These are phyloP conservation scores for Synergus gifuensis DNA, from an alignment of 2,888 invertebrate genomes.

Conservation along the genomic window DNA sequence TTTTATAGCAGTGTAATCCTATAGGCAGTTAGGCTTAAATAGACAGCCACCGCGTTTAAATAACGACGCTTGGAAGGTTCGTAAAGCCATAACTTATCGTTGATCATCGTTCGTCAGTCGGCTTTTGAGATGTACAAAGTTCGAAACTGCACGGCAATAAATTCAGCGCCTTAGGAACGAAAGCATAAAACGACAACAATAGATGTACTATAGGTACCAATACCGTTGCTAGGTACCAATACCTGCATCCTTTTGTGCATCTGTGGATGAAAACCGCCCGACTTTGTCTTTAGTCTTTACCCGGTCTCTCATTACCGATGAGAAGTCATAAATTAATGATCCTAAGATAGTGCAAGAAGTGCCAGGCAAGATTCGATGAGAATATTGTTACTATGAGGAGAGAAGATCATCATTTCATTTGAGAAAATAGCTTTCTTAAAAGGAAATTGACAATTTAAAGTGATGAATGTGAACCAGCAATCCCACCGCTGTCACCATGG, in stretches of 20 bases:
- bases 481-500: too few species aligned
- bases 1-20: conserved; percentile 73
- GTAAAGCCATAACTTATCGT: conserved; percentile 73
- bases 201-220: conserved; percentile 50
- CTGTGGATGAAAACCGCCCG: conserved; percentile 2
- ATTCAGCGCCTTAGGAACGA: conserved; percentile 69
- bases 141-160: conserved; percentile 67
- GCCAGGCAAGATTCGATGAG: background rate
- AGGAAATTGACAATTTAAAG: too few species aligned
- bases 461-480: too few species aligned
- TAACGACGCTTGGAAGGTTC: conserved; percentile 67
- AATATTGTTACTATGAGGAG: background rate
- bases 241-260: conserved; percentile 7
- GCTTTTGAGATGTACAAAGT: conserved; percentile 67
- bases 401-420: background rate
- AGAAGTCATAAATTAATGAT: conserved; percentile 29
- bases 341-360: conserved; percentile 9
- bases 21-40: conserved; percentile 68
- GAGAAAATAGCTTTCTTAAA: background rate
- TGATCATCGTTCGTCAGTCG: conserved; percentile 72
- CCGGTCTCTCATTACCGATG: conserved; percentile 28
- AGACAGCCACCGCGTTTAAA: conserved; percentile 70
- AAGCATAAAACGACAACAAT: conserved; percentile 66
- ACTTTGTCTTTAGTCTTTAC: conserved; percentile 38
- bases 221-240: conserved; percentile 45